Percentiles rank a stretch among this genome's conserved stretches.
Evolutionary conservation across 2,888 invertebrate genomes (phyloP).

Genomic region (Griposia aprilina): DNA sequence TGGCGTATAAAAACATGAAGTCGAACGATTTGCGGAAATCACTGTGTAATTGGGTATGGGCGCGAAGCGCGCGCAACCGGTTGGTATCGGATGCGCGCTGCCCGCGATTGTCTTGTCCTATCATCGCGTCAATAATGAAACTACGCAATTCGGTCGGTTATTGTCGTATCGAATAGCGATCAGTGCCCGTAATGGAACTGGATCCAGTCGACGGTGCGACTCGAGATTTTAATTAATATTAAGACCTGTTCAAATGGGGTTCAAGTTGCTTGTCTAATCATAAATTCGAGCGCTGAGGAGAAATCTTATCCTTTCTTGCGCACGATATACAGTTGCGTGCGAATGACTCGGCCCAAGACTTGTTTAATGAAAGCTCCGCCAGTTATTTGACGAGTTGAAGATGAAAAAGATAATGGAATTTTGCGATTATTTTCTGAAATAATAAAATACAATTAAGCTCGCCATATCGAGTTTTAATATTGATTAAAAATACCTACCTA

Average conservation of each 20-base stretch:
- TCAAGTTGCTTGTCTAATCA: constrained; percentile 59
- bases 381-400: constrained; percentile 10
- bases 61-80: constrained; percentile 63
- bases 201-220: constrained; percentile 38
- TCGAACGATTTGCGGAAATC: constrained; percentile 74
- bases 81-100: constrained; percentile 48
- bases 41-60: constrained; percentile 74
- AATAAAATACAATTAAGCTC: constrained; percentile 27
- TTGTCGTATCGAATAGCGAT: constrained; percentile 50
- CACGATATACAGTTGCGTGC: constrained; percentile 24
- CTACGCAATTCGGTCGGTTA: constrained; percentile 49
- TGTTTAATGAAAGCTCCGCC: constrained; percentile 32
- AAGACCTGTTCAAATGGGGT: constrained; percentile 61
- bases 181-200: constrained; percentile 54
- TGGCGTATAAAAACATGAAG: constrained; percentile 62
- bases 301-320: constrained; percentile 43
- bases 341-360: constrained; percentile 4
- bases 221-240: constrained; percentile 66
- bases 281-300: constrained; percentile 39
- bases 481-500: constrained; percentile 56
- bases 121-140: constrained; percentile 56
- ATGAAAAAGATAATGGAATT: constrained; percentile 20
- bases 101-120: constrained; percentile 54
- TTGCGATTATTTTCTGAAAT: not conserved
- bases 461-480: constrained; percentile 32